Evolutionary conservation across 2,797 vertebrate species (phyloP).

Genomic region (Thamnophis elegans): DNA sequence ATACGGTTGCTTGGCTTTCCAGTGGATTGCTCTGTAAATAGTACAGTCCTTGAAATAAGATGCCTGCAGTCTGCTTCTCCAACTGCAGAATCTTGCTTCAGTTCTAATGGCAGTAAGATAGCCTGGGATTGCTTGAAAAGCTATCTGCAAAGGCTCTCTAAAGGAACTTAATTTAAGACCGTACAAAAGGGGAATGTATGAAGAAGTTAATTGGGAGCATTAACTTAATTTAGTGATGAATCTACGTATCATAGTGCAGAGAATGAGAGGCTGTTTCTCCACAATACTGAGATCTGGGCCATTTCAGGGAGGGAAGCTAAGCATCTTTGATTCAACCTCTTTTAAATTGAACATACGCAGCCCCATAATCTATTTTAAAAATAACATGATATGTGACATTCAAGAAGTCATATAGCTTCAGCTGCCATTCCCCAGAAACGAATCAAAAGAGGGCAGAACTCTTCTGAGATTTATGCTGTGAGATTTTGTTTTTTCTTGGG

Average conservation of each 20-base stretch:
- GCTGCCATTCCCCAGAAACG: not conserved
- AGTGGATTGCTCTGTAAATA: constrained; percentile 11
- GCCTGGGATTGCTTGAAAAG: not conserved
- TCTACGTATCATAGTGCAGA: not conserved
- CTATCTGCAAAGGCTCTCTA: not conserved
- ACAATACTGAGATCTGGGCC: constrained; percentile 11
- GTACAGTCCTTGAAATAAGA: constrained; percentile 24
- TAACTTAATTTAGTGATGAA: not conserved
- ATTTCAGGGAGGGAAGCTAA: not conserved
- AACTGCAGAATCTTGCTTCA: not conserved
- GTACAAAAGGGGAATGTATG: not conserved
- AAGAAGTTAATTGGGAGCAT: constrained; percentile 16
- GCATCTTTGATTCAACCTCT: constrained; percentile 1
- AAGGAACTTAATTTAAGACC: constrained; percentile 11
- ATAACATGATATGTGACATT: not conserved
- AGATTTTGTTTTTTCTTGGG: not conserved
- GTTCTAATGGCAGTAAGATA: not conserved
- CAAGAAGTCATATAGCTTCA: not conserved
- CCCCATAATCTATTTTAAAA: not conserved
- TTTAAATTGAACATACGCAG: not conserved
- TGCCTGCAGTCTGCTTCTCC: not conserved
- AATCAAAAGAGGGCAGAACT: not conserved
- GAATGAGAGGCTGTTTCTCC: not conserved
- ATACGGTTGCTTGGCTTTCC: not conserved
- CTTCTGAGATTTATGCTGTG: not conserved